phyloP scores from a whole-genome alignment of 2,888 invertebrate genomes.

The Enoplolaimus lenunculus region DNA sequence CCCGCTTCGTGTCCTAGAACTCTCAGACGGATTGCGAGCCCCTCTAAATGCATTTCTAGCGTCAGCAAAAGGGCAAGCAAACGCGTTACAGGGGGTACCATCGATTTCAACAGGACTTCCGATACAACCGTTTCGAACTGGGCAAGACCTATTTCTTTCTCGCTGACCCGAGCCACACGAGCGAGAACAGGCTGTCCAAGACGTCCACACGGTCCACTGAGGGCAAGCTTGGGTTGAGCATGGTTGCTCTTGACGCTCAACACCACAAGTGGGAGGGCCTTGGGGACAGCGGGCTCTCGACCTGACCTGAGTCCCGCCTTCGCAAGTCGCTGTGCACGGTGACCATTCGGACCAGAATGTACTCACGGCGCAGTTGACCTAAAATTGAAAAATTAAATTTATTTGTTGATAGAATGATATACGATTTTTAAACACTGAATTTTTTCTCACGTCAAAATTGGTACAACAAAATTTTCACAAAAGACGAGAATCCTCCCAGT shows the following conservation, averaged over 20 bases:
- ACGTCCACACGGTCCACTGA: constrained; percentile 20
- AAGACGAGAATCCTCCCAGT: too few relatives aligned
- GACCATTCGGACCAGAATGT: constrained; percentile 24
- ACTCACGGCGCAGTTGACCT: too few relatives aligned
- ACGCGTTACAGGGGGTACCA: constrained; percentile 19
- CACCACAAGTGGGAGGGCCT: constrained; percentile 18
- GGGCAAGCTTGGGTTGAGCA: constrained; percentile 19
- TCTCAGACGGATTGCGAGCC: too few relatives aligned
- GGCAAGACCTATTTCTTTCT: constrained; percentile 3
- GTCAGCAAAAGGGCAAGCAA: too few relatives aligned
- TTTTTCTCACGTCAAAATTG: too few relatives aligned
- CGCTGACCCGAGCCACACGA: constrained; percentile 20
- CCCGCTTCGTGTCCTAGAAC: too few relatives aligned
- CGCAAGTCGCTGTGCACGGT: constrained; percentile 23
- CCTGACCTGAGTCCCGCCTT: constrained; percentile 16
- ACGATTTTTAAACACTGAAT: too few relatives aligned
- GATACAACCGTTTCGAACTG: constrained; percentile 21
- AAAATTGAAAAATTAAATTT: too few relatives aligned
- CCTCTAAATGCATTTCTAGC: too few relatives aligned
- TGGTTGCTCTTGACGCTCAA: constrained; percentile 14
- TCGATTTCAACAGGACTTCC: constrained; percentile 17
- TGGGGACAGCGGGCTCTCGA: constrained; percentile 17
- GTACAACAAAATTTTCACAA: too few relatives aligned
- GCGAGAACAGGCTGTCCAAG: constrained; percentile 19
- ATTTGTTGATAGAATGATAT: too few relatives aligned